phyloP scores from a whole-genome alignment of 2,888 invertebrate genomes.

The Macrophya alboannulata region DNA sequence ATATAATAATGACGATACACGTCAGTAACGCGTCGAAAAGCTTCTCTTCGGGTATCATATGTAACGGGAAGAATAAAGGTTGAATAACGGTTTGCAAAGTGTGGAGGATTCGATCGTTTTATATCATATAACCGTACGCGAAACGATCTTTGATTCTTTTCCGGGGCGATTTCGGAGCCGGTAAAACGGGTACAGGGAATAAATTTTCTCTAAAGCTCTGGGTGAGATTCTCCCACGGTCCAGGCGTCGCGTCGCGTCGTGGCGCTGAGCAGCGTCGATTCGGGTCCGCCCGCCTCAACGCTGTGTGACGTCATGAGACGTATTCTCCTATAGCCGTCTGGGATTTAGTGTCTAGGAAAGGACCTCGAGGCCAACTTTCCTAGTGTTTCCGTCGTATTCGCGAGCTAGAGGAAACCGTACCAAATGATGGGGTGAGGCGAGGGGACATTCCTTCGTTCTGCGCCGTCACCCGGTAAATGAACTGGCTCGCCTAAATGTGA shows the following conservation, averaged over 20 bases:
- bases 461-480: conserved; percentile 66
- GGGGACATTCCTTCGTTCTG: conserved; percentile 51
- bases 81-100: not conserved
- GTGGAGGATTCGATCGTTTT: conserved; percentile 43
- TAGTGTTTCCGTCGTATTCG: conserved; percentile 50
- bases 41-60: not conserved
- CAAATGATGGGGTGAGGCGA: not conserved
- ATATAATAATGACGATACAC: not conserved
- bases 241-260: conserved; percentile 13
- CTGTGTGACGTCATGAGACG: conserved; percentile 44
- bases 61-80: conserved; percentile 18
- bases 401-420: conserved; percentile 41
- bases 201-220: conserved; percentile 29
- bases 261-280: conserved; percentile 44
- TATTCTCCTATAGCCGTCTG: conserved; percentile 39
- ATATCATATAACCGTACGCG: conserved; percentile 46
- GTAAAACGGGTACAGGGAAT: conserved; percentile 48
- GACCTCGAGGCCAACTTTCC: conserved; percentile 48
- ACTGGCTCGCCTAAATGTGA: conserved; percentile 72
- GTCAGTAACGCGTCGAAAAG: conserved; percentile 11
- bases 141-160: conserved; percentile 46
- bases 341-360: conserved; percentile 46
- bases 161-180: conserved; percentile 9
- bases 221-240: not conserved
- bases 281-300: conserved; percentile 28